Percentiles rank a stretch among this genome's conserved stretches.
These are phyloP conservation scores for Epinephelus awoara DNA, from an alignment of 2,797 vertebrate species.

Conservation along the genomic window DNA sequence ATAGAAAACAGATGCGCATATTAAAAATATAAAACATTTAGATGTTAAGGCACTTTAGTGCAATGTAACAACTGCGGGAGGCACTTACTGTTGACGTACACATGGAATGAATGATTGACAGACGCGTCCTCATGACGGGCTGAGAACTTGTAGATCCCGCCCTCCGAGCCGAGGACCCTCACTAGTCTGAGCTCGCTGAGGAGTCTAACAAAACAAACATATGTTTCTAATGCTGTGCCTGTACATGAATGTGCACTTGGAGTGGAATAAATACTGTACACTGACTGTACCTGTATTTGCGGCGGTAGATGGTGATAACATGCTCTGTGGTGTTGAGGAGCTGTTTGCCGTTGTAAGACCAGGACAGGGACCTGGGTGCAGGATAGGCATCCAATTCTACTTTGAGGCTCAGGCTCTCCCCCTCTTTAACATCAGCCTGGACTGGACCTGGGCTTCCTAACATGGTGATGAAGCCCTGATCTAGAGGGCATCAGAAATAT, in stretches of 20 bases:
- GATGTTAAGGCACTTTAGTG: neutral
- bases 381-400: constrained; percentile 93
- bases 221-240: neutral
- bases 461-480: constrained; percentile 92
- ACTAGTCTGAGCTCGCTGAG: constrained; percentile 93
- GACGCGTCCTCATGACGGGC: constrained; percentile 91
- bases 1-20: neutral
- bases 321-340: constrained; percentile 94
- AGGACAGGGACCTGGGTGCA: constrained; percentile 84
- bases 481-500: constrained; percentile 76
- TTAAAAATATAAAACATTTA: neutral
- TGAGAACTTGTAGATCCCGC: constrained; percentile 93
- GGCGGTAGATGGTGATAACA: constrained; percentile 88
- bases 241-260: neutral
- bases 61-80: neutral
- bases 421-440: constrained; percentile 90
- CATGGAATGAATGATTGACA: constrained; percentile 88
- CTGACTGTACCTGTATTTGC: constrained; percentile 90
- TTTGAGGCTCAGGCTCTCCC: constrained; percentile 91
- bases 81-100: constrained; percentile 96
- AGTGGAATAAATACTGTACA: neutral
- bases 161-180: constrained; percentile 92
- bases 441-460: constrained; percentile 81
- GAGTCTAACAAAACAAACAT: constrained; percentile 83
- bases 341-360: constrained; percentile 90